These are phyloP conservation scores for Augiades crinisus DNA, from an alignment of 2,888 invertebrate genomes.

Conservation along the genomic window DNA sequence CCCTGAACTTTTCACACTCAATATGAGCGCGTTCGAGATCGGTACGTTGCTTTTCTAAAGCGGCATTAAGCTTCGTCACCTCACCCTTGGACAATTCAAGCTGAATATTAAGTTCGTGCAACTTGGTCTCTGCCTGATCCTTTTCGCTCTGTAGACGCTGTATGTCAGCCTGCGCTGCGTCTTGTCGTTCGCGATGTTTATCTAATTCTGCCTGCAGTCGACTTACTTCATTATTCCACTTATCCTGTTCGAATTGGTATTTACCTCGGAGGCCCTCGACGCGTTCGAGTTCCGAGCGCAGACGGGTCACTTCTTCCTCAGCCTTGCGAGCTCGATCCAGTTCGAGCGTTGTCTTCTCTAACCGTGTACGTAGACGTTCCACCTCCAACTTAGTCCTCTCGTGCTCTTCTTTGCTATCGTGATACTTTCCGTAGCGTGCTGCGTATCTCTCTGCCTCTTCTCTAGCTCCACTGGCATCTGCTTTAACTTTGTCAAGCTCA, in stretches of 20 bases:
- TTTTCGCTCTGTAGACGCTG: conserved; percentile 84
- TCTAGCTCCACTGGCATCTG: conserved; percentile 88
- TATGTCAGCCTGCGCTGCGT: conserved; percentile 87
- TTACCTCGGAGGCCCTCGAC: conserved; percentile 86
- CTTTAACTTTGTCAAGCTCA: conserved; percentile 85
- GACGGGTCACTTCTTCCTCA: conserved; percentile 84
- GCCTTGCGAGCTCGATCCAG: conserved; percentile 88
- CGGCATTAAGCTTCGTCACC: conserved; percentile 86
- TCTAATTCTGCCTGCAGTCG: conserved; percentile 89
- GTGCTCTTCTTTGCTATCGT: conserved; percentile 88
- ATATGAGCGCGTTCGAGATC: conserved; percentile 93
- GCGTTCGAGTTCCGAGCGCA: conserved; percentile 86
- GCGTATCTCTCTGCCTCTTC: conserved; percentile 90
- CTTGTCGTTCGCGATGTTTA: conserved; percentile 88
- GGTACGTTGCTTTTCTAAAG: conserved; percentile 89
- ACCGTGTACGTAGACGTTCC: conserved; percentile 88
- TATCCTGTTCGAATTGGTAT: conserved; percentile 81
- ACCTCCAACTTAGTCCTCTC: conserved; percentile 90
- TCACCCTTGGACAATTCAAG: conserved; percentile 90
- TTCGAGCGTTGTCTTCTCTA: conserved; percentile 91
- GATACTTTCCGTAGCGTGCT: conserved; percentile 88
- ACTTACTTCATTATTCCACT: conserved; percentile 83
- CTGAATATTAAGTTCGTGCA: conserved; percentile 91
- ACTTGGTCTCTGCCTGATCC: conserved; percentile 85
- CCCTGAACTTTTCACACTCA: conserved; percentile 93